A percentile compares a stretch with the other conserved stretches of the same genome.
These are phyloP conservation scores for Chelonus formosanus DNA, from an alignment of 2,888 invertebrate species.

Conservation along the genomic window DNA sequence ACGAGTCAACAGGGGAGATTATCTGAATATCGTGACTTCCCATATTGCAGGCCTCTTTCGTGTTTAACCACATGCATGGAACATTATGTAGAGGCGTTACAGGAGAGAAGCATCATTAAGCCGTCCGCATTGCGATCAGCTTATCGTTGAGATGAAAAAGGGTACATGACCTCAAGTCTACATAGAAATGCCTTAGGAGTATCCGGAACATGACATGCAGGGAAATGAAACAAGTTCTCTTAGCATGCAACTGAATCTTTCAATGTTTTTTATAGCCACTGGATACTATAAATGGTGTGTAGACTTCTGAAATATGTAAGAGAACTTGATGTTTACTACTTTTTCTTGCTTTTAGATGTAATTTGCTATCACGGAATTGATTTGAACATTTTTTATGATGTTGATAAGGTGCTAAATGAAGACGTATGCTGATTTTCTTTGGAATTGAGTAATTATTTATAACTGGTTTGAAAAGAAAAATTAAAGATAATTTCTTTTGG, in stretches of 20 bases:
- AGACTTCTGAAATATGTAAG: no score
- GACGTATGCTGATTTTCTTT: no score
- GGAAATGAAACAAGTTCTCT: slow-evolving; percentile 14
- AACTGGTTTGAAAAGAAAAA: no score
- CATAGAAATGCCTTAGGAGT: not conserved
- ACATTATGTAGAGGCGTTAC: not conserved
- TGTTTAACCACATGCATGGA: not conserved
- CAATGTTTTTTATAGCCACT: not conserved
- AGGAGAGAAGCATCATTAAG: not conserved
- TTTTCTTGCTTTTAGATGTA: no score
- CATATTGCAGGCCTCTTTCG: slow-evolving; percentile 3
- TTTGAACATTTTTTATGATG: no score
- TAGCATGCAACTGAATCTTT: not conserved
- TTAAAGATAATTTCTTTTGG: no score
- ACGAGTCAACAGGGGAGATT: slow-evolving; percentile 34
- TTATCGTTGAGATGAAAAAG: slow-evolving; percentile 32
- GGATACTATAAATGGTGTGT: no score
- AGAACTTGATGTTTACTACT: no score
- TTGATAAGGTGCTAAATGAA: no score
- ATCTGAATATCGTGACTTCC: slow-evolving; percentile 41
- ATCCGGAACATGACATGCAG: slow-evolving; percentile 1
- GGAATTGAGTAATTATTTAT: no score
- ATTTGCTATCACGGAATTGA: no score
- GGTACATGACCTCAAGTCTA: slow-evolving; percentile 26
- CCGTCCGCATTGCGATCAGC: slow-evolving; percentile 20